phyloP scores from a whole-genome alignment of 1,140 invertebrate genomes.

The Watersipora subatra region DNA sequence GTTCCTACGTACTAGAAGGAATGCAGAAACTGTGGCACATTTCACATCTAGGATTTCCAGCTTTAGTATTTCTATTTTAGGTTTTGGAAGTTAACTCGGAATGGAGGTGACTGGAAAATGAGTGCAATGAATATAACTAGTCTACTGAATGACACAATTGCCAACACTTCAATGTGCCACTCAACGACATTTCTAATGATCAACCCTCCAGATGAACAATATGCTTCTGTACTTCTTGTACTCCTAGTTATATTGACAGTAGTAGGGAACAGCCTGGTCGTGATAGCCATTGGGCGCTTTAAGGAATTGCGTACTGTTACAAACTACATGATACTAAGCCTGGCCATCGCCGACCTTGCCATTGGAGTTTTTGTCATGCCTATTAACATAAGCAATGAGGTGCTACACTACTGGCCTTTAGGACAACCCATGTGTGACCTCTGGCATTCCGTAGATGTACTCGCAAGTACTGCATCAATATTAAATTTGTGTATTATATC shows the following conservation, averaged over 20 bases:
- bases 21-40: too few relatives aligned
- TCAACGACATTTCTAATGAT: too few relatives aligned
- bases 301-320: conserved; percentile 89
- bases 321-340: conserved; percentile 92
- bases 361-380: conserved; percentile 91
- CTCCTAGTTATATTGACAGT: conserved; percentile 62
- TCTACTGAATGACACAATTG: too few relatives aligned
- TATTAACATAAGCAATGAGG: conserved; percentile 81
- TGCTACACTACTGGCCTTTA: conserved; percentile 66
- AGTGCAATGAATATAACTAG: too few relatives aligned
- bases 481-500: conserved; percentile 90
- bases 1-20: too few relatives aligned
- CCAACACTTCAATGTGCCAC: too few relatives aligned
- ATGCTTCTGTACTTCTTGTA: conserved; percentile 28
- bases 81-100: too few relatives aligned
- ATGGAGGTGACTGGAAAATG: too few relatives aligned
- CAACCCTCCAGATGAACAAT: too few relatives aligned
- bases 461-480: conserved; percentile 92
- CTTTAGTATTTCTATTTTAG: too few relatives aligned
- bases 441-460: conserved; percentile 90
- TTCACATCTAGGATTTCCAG: too few relatives aligned
- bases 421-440: conserved; percentile 82
- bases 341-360: conserved; percentile 93
- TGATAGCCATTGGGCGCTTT: conserved; percentile 88
- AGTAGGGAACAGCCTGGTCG: conserved; percentile 89